Conservation (phyloP, 2,797 vertebrate species). For the Trachurus trachurus region DNA sequence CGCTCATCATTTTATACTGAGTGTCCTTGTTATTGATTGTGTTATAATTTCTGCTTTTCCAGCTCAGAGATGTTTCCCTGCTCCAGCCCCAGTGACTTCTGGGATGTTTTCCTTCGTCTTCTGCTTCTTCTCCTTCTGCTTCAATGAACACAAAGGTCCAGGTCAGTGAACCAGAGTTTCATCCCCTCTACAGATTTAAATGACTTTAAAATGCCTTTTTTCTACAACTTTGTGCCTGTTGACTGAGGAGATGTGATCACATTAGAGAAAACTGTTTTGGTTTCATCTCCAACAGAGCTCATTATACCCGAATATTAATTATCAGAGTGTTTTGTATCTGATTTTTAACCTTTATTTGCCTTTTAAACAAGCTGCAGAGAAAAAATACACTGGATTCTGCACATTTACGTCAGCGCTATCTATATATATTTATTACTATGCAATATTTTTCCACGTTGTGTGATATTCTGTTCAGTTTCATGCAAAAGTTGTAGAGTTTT, state of each 20-base stretch:
- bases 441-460: too few relatives aligned
- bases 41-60: not conserved
- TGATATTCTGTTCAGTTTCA: too few relatives aligned
- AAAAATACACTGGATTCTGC: too few relatives aligned
- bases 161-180: too few relatives aligned
- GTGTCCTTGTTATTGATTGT: slow-evolving; percentile 16
- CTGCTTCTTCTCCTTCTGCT: too few relatives aligned
- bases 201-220: not conserved
- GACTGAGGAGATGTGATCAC: too few relatives aligned
- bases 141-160: not conserved
- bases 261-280: not conserved
- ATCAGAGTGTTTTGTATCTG: too few relatives aligned
- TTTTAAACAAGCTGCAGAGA: too few relatives aligned
- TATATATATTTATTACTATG: too few relatives aligned
- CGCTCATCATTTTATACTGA: not conserved
- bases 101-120: too few relatives aligned
- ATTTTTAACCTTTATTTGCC: not conserved
- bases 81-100: not conserved
- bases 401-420: too few relatives aligned
- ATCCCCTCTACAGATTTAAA: not conserved
- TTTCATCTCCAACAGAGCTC: not conserved
- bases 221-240: not conserved
- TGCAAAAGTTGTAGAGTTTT: too few relatives aligned
- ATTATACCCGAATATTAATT: not conserved
- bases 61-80: not conserved